These are phyloP conservation scores for Ichneumoninae sp. DNA, from an alignment of 2,888 invertebrate genomes.

Conservation along the genomic window DNA sequence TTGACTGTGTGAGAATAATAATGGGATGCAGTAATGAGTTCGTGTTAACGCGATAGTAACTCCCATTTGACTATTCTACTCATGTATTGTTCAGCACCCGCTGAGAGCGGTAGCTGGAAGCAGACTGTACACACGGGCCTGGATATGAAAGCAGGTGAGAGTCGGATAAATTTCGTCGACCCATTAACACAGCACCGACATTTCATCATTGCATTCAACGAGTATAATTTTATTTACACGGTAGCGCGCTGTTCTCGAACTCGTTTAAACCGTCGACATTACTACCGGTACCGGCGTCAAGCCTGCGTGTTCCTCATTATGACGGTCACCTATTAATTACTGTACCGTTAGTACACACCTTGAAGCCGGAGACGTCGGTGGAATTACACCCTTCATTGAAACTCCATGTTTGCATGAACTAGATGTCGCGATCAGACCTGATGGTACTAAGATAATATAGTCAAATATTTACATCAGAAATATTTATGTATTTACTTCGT, in stretches of 20 bases:
- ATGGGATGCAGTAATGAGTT: neutral
- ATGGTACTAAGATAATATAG: neutral
- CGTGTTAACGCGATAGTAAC: neutral
- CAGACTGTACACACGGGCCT: neutral
- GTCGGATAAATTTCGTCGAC: slow-evolving; percentile 40
- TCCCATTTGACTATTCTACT: neutral
- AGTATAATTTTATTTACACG: slow-evolving; percentile 56
- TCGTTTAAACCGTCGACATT: slow-evolving; percentile 36
- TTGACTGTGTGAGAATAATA: neutral
- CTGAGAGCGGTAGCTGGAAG: neutral
- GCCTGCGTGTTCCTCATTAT: slow-evolving; percentile 44
- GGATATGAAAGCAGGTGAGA: slow-evolving; percentile 24
- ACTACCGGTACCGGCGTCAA: neutral
- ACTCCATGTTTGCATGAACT: slow-evolving; percentile 10
- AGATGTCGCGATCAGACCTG: neutral
- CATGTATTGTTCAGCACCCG: neutral
- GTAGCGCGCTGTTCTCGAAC: slow-evolving; percentile 42
- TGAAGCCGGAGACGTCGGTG: neutral
- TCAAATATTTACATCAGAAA: too few species aligned
- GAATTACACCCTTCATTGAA: neutral
- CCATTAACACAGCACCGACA: slow-evolving; percentile 42
- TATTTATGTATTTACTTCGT: too few species aligned
- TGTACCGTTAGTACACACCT: slow-evolving; percentile 31
- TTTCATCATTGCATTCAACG: slow-evolving; percentile 52
- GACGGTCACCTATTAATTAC: slow-evolving; percentile 54